phyloP scores from a whole-genome alignment of 2,797 vertebrate species.

The Bryconaethiops microstoma region DNA sequence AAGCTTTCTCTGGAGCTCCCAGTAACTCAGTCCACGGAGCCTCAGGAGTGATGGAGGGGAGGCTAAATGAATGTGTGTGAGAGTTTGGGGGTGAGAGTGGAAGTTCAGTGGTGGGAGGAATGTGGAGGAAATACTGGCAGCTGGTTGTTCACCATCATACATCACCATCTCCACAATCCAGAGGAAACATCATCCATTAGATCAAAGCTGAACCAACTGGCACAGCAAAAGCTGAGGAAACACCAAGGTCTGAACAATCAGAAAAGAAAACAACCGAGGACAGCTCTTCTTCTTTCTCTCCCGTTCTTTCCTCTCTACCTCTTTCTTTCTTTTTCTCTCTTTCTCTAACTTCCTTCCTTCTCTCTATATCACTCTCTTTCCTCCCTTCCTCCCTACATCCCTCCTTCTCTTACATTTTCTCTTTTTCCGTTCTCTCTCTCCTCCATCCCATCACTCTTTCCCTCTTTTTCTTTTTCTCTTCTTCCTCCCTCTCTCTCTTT shows the following conservation, averaged over 20 bases:
- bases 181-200: constrained; percentile 61
- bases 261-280: constrained; percentile 38
- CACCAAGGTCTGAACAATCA: constrained; percentile 48
- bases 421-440: too few relatives aligned
- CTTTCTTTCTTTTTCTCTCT: too few relatives aligned
- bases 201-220: constrained; percentile 64
- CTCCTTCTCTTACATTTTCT: too few relatives aligned
- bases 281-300: too few relatives aligned
- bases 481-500: too few relatives aligned
- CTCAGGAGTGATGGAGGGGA: constrained; percentile 37
- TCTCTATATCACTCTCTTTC: not conserved
- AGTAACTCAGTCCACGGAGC: constrained; percentile 34
- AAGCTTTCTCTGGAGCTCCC: not conserved
- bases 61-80: constrained; percentile 71
- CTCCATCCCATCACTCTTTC: too few relatives aligned
- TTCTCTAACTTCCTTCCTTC: too few relatives aligned
- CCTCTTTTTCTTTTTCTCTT: too few relatives aligned
- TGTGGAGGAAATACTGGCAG: constrained; percentile 74
- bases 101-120: constrained; percentile 69
- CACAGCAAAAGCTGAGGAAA: constrained; percentile 57
- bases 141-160: constrained; percentile 72
- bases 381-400: too few relatives aligned
- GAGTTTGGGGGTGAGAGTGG: constrained; percentile 34
- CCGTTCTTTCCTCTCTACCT: too few relatives aligned
- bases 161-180: constrained; percentile 64